Evolutionary conservation across 1,140 invertebrate species (phyloP).

Genomic region (Bradynema listronoti): DNA sequence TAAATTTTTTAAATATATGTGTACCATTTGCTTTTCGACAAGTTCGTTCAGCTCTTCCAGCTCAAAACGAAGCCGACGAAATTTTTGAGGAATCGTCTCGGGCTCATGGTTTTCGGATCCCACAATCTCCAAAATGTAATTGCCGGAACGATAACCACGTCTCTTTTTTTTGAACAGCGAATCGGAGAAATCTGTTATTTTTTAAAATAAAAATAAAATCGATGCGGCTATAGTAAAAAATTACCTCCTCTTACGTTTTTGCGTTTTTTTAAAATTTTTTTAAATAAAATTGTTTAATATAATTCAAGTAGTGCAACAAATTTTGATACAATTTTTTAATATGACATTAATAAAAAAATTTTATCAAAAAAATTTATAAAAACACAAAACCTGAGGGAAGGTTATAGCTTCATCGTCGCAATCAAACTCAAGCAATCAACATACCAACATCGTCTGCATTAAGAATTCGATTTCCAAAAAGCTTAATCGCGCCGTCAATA

Average conservation of each 20-base stretch:
- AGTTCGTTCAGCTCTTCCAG: slow-evolving; percentile 20
- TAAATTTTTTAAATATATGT: no score
- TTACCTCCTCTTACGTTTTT: no score
- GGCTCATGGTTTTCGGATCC: slow-evolving; percentile 8
- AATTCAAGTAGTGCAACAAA: neutral
- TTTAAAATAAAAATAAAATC: no score
- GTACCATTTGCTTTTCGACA: slow-evolving; percentile 10
- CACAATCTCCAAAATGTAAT: slow-evolving; percentile 18
- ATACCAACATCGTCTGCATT: slow-evolving; percentile 20
- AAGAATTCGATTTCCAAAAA: slow-evolving; percentile 20
- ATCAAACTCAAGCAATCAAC: slow-evolving; percentile 10
- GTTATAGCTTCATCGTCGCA: slow-evolving; percentile 1
- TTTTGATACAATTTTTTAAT: slow-evolving; percentile 4
- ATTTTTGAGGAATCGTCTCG: slow-evolving; percentile 31
- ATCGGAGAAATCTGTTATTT: slow-evolving; percentile 33
- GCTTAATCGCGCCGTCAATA: slow-evolving; percentile 10
- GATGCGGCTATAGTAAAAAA: no score
- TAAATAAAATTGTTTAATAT: no score
- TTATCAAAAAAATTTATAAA: slow-evolving; percentile 1
- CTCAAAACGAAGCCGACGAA: slow-evolving; percentile 20
- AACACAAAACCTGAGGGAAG: neutral
- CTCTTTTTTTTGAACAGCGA: slow-evolving; percentile 7
- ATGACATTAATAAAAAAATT: slow-evolving; percentile 7
- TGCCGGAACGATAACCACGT: slow-evolving; percentile 15
- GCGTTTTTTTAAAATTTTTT: no score